A percentile compares a stretch with the other conserved stretches of the same genome.
These are phyloP conservation scores for Dendroctonus ponderosae DNA, from an alignment of 1,140 invertebrate species.

Conservation along the genomic window DNA sequence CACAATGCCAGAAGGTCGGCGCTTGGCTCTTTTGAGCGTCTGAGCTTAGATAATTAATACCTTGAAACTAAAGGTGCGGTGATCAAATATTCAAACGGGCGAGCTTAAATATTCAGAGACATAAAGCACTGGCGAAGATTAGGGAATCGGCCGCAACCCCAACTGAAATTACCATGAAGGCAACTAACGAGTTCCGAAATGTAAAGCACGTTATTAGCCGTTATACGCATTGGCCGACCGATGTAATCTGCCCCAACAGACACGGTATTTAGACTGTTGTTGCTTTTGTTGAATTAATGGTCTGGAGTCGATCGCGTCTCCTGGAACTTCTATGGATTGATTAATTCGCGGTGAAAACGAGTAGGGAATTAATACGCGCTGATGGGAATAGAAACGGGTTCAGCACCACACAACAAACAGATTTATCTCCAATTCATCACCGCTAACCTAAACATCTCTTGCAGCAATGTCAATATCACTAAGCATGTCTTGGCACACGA, in stretches of 20 bases:
- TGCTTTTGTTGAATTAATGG: background rate
- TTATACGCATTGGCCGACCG: conserved; percentile 19
- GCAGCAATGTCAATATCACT: conserved; percentile 11
- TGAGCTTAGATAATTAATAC: too few species aligned
- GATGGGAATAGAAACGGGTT: too few species aligned
- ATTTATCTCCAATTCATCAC: conserved; percentile 16
- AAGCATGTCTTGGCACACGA: conserved; percentile 11
- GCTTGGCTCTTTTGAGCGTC: too few species aligned
- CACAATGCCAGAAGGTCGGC: too few species aligned
- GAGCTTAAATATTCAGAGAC: background rate
- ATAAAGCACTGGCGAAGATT: background rate
- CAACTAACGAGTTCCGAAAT: conserved; percentile 10
- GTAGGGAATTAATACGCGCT: too few species aligned
- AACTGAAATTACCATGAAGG: conserved; percentile 3
- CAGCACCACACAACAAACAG: background rate
- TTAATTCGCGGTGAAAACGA: too few species aligned
- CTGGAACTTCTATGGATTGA: too few species aligned
- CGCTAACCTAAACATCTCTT: conserved; percentile 4
- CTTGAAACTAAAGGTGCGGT: too few species aligned
- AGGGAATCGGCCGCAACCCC: background rate
- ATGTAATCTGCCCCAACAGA: background rate
- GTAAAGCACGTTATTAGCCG: conserved; percentile 20
- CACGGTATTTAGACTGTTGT: conserved; percentile 15
- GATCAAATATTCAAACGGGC: too few species aligned
- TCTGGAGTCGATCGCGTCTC: too few species aligned